These are phyloP conservation scores for Crocallis elinguaria DNA, from an alignment of 2,888 invertebrate species.

Conservation along the genomic window DNA sequence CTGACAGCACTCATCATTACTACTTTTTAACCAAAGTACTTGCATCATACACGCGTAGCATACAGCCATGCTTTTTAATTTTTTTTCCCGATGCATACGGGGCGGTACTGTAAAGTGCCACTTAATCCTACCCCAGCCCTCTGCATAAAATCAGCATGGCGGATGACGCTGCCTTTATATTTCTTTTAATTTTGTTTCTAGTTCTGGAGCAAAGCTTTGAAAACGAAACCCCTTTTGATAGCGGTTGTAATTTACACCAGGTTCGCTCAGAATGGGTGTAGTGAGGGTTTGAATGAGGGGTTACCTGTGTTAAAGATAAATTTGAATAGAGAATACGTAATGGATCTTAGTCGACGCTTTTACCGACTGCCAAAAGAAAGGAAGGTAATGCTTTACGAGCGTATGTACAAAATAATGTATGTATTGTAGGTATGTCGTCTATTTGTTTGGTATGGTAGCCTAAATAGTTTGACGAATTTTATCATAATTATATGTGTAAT, in stretches of 20 bases:
- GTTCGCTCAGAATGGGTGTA: conserved; percentile 22
- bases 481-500: no score
- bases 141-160: conserved; percentile 78
- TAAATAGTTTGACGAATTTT: no score
- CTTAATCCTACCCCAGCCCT: conserved; percentile 76
- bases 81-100: conserved; percentile 54
- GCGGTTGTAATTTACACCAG: conserved; percentile 78
- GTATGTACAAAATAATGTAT: no score
- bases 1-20: no score
- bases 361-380: no score
- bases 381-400: no score
- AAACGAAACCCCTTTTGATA: conserved; percentile 71
- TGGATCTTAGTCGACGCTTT: no score
- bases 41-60: conserved; percentile 31
- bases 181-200: conserved; percentile 67
- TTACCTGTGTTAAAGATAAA: background rate
- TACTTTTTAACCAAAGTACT: no score
- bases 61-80: conserved; percentile 68
- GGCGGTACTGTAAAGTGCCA: conserved; percentile 78
- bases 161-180: conserved; percentile 67
- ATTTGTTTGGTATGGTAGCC: no score
- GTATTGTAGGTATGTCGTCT: no score
- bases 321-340: no score
- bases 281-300: background rate
- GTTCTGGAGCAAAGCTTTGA: conserved; percentile 64